These are phyloP conservation scores for Penaeus monodon DNA, from an alignment of 2,888 invertebrate species.

Conservation along the genomic window DNA sequence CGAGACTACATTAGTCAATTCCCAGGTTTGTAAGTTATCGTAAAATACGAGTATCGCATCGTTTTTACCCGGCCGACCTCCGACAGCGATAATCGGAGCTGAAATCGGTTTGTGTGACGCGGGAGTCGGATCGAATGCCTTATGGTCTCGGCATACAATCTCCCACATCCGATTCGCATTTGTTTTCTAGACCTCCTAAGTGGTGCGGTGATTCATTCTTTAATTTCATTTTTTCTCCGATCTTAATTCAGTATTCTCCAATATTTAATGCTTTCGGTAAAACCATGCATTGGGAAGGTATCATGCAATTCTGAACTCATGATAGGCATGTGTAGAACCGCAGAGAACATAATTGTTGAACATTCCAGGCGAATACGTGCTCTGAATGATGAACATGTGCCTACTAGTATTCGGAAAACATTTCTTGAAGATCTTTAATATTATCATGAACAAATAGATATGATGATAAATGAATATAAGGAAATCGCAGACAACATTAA, in stretches of 20 bases:
- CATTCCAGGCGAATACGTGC: too few species aligned
- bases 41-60: conserved; percentile 24
- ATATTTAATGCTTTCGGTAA: background rate
- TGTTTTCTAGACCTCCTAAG: conserved; percentile 39
- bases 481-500: too few species aligned
- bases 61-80: conserved; percentile 28
- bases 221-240: background rate
- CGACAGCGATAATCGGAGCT: conserved; percentile 40
- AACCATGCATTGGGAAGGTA: too few species aligned
- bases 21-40: background rate
- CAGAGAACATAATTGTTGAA: too few species aligned
- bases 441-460: too few species aligned
- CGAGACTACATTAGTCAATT: too few species aligned
- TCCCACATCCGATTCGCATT: conserved; percentile 53
- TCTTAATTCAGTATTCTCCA: background rate
- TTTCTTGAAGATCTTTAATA: too few species aligned
- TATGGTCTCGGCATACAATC: conserved; percentile 28
- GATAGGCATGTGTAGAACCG: too few species aligned
- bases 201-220: conserved; percentile 33
- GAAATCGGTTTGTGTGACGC: conserved; percentile 36
- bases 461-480: too few species aligned
- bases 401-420: too few species aligned
- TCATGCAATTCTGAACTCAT: too few species aligned
- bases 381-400: too few species aligned
- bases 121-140: conserved; percentile 43